Evolutionary conservation across 2,888 invertebrate genomes (phyloP), one percentile per base, ranked within the genome.

Genomic region (Polymixis flavicincta): DNA sequence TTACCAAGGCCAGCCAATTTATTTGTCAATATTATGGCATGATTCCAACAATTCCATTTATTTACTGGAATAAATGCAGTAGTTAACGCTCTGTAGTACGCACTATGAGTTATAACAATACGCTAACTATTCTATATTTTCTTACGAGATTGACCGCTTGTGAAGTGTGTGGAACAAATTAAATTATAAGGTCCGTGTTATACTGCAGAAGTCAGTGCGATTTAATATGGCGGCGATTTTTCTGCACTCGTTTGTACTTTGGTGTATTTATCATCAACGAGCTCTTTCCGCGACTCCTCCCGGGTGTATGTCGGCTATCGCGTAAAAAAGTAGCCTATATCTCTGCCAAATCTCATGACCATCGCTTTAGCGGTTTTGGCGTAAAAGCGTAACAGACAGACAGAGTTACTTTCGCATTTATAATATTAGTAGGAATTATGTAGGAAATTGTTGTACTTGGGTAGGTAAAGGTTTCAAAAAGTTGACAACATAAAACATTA

Each of bases 11-110:
- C 79, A 52, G 77, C 42, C 78, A 82, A 89, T 86, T 88, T 89
- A 89, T 91, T 90, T 90, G 90, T 90, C 89, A 89, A 90, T 87
- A 89, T 83, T 86, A 88, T 92, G 92, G 93, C 91, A 92, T 74
- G 78, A 86, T 82, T 91, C 92, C 92, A 92, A 89, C 85, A 88
- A 88, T 88, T 87, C 86, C 90, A 90, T 90, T 90, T 90, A 86
- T 88, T 86, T 86, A 73, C 78, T 78, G 50, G 74, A 80, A 79
- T 86, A 77, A 83, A 79, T 86, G 68, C 76, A 70, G 75, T 79
- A 64, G 78, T 83, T 77, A 77, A 79, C 71, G 69, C n/a, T 64
- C 32, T 71, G 45, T 67, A 76, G 74, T 76, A 79, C 74, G 54
- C 68, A 73, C 60, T 70, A 68, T 85, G 77, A 75, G 64, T 76